Conservation (phyloP, 2,888 invertebrate genomes). For the Meghimatium bilineatum region DNA sequence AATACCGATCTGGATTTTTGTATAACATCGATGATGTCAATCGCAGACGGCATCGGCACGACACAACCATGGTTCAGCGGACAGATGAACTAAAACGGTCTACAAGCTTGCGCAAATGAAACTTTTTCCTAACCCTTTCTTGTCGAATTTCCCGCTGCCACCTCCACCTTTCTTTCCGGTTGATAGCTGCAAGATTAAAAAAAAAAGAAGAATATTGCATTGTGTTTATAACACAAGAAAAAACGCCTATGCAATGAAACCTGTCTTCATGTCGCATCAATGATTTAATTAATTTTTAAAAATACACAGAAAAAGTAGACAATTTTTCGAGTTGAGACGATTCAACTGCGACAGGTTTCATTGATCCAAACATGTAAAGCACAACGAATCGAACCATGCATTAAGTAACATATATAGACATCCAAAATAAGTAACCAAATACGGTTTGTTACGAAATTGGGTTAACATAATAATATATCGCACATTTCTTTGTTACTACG, state of each 20-base stretch:
- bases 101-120: conserved; percentile 44
- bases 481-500: conserved; percentile 7
- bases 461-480: neutral
- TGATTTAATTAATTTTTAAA: neutral
- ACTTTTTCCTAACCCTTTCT: conserved; percentile 47
- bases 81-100: conserved; percentile 39
- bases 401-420: conserved; percentile 20
- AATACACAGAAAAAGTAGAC: neutral
- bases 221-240: conserved; percentile 27
- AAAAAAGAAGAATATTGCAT: conserved; percentile 42
- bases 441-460: neutral
- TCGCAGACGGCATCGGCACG: conserved; percentile 49
- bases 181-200: conserved; percentile 61
- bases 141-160: conserved; percentile 53
- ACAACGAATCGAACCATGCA: conserved; percentile 42
- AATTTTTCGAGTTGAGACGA: conserved; percentile 14
- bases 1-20: conserved; percentile 45
- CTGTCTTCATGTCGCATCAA: conserved; percentile 32
- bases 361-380: conserved; percentile 40
- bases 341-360: conserved; percentile 42
- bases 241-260: conserved; percentile 46
- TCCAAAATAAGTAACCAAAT: conserved; percentile 11
- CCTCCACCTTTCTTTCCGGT: conserved; percentile 61
- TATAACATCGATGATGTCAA: conserved; percentile 41
- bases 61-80: conserved; percentile 50